These are phyloP conservation scores for Spondyliosoma cantharus DNA, from an alignment of 2,797 vertebrate genomes.

Conservation along the genomic window DNA sequence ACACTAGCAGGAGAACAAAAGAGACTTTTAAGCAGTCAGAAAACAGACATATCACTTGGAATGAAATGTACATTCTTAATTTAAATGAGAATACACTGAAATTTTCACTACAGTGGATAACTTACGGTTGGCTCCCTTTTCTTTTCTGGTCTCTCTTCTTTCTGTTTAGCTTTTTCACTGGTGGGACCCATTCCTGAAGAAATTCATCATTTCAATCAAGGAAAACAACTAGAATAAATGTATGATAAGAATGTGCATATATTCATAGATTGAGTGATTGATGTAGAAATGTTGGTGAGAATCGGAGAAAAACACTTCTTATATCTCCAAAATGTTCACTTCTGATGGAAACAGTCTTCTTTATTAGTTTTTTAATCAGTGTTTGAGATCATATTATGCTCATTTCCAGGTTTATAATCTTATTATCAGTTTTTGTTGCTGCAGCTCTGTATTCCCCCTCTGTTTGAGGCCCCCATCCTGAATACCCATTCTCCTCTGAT, in stretches of 20 bases:
- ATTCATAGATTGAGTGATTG: too few species aligned
- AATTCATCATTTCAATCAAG: neutral
- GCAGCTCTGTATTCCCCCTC: too few species aligned
- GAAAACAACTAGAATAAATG: neutral
- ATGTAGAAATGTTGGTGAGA: neutral
- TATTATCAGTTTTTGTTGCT: too few species aligned
- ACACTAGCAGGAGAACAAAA: slow-evolving; percentile 70
- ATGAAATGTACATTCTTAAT: neutral
- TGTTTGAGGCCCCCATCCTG: too few species aligned
- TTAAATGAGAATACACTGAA: neutral
- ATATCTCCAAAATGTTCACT: too few species aligned
- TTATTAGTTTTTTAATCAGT: neutral
- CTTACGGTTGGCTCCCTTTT: slow-evolving; percentile 77
- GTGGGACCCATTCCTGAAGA: slow-evolving; percentile 87
- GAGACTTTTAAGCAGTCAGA: neutral
- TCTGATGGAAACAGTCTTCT: neutral
- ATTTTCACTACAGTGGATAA: neutral
- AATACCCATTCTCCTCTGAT: too few species aligned
- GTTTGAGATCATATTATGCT: neutral
- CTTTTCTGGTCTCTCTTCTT: slow-evolving; percentile 79
- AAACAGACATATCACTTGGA: neutral
- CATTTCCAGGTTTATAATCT: too few species aligned
- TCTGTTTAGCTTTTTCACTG: slow-evolving; percentile 84
- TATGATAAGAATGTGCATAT: neutral
- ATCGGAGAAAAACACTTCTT: too few species aligned